Evolutionary conservation across 2,888 invertebrate genomes (phyloP).

Genomic region (Cistogaster globosa): DNA sequence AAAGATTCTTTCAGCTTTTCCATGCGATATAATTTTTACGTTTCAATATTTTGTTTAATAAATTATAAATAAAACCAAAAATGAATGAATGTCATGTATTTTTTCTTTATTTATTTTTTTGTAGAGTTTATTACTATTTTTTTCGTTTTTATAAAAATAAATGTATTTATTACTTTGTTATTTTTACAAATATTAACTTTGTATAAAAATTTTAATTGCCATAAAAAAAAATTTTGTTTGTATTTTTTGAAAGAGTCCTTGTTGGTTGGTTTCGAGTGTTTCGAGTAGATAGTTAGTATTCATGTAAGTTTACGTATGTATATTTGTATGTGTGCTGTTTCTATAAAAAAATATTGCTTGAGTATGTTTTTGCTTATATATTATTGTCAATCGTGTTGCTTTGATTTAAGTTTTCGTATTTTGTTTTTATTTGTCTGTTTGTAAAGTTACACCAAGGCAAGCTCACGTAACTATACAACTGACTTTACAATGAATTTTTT

Average conservation of each 20-base stretch:
- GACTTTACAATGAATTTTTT: neutral
- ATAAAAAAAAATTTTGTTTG: slow-evolving; percentile 35
- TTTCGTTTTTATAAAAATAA: slow-evolving; percentile 13
- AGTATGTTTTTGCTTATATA: neutral
- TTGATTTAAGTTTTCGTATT: slow-evolving; percentile 47
- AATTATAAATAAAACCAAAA: slow-evolving; percentile 37
- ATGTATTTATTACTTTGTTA: slow-evolving; percentile 65
- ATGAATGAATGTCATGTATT: slow-evolving; percentile 26
- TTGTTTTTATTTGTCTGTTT: slow-evolving; percentile 20
- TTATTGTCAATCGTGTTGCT: slow-evolving; percentile 47
- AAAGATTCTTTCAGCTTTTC: slow-evolving; percentile 20
- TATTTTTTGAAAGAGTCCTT: slow-evolving; percentile 38
- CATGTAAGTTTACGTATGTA: neutral
- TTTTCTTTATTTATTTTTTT: slow-evolving; percentile 5
- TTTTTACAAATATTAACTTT: slow-evolving; percentile 60
- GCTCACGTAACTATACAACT: neutral
- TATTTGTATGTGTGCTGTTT: slow-evolving; percentile 24
- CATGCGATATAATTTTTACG: slow-evolving; percentile 1
- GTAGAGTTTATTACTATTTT: slow-evolving; percentile 4
- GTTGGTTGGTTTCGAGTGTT: slow-evolving; percentile 60
- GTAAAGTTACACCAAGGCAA: neutral
- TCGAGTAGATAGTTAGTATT: slow-evolving; percentile 11
- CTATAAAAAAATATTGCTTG: slow-evolving; percentile 6
- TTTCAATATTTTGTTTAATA: slow-evolving; percentile 16
- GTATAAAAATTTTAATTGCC: slow-evolving; percentile 67